Base-by-base conservation (phyloP, 2,113 vertebrate genomes). In the Ophiodon elongatus region DNA sequence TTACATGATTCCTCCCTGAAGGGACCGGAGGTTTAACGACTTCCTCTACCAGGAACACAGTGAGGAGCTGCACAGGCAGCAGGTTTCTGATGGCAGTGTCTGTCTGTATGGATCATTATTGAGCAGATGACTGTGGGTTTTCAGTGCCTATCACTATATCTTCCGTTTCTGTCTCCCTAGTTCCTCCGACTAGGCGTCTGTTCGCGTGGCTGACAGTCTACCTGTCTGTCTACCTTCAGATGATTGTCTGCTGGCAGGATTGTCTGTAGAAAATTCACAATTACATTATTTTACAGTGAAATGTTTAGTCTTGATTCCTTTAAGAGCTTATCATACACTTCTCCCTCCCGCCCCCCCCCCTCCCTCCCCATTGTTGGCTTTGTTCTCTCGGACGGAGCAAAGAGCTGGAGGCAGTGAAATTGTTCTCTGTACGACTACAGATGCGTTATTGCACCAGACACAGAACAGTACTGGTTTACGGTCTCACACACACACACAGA, bases 381-480 rank as follows among this genome's bases (percentile, higher is more conserved):
- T 73, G 67, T 73, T 47, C 59, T 82, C 56, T 71, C 56, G 4
- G 62, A 43, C 25, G 71, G 69, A 67, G 64, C 17, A 31, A 75
- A 72, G 50, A 68, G 78, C 73, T 65, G 65, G 56, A 88, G 83
- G 85, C 70, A 80, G 84, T 62, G 77, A 88, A 27, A 64, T 39
- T 66, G 19, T 73, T 84, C 73, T 76, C 69, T 86, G 84, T 89
- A 90, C 71, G 69, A 70, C 84, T 91, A 92, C 89, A 94, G 91
- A 95, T 87, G 91, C 19, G 6, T 84, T 95, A 80, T 91, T 94
- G 93, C 95, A 95, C 93, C 95, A 95, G 84, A 94, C 74, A 77
- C 86, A 95, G 91, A 62, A 77, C 88, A 94, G 76, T 71, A 35
- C 79, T 82, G 87, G 80, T 80, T 76, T 69, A 65, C 0, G 37